phyloP scores from a whole-genome alignment of 2,113 vertebrate species.

The Ursus arctos region DNA sequence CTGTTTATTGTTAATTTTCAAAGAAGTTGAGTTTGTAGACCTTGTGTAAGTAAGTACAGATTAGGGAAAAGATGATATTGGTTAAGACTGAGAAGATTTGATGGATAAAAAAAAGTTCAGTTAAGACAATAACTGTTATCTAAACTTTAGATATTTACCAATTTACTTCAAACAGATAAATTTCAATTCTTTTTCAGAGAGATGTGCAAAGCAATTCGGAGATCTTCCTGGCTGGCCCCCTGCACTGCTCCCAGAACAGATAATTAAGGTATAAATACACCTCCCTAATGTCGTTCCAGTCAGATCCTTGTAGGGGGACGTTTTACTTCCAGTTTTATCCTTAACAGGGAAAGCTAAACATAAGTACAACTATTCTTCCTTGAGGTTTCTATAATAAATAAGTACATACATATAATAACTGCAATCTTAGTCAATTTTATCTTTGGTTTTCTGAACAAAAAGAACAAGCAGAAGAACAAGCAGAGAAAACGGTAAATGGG shows the following conservation, averaged over 20 bases:
- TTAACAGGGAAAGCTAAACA: conserved; percentile 17
- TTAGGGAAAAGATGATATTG: not conserved
- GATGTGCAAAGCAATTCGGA: not conserved
- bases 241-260: not conserved
- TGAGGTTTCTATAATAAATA: not conserved
- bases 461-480: not conserved
- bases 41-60: not conserved
- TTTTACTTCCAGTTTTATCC: not conserved
- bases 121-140: not conserved
- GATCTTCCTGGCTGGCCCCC: not conserved
- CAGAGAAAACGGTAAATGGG: not conserved
- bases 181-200: not conserved
- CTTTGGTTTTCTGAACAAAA: conserved; percentile 10
- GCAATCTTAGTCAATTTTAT: not conserved
- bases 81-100: not conserved
- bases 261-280: not conserved
- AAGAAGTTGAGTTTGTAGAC: not conserved
- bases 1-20: not conserved
- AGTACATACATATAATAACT: not conserved
- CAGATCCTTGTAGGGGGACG: not conserved
- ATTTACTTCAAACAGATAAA: not conserved
- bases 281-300: not conserved
- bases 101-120: not conserved
- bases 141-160: not conserved
- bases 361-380: not conserved